phyloP scores from a whole-genome alignment of 2,113 vertebrate genomes.

The Cyrtonyx montezumae region DNA sequence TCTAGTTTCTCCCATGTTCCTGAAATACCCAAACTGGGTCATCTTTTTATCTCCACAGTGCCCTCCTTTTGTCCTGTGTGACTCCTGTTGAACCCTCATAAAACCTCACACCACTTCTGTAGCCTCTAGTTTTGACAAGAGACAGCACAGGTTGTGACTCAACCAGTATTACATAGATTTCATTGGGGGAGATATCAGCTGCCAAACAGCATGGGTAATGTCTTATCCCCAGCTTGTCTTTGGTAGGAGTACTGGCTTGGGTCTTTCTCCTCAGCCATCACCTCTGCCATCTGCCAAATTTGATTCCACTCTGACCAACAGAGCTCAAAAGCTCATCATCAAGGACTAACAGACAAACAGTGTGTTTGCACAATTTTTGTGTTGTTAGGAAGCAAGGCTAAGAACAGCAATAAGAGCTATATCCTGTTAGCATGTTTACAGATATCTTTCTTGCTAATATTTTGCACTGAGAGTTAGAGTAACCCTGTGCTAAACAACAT shows the following conservation, averaged over 20 bases:
- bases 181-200: neutral
- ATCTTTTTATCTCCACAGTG: neutral
- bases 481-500: neutral
- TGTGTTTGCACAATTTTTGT: neutral
- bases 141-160: neutral
- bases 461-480: neutral
- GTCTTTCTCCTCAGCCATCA: neutral
- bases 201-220: neutral
- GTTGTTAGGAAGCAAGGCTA: neutral
- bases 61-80: neutral
- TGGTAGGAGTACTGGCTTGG: neutral
- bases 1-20: neutral
- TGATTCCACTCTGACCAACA: neutral
- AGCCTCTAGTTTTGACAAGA: neutral
- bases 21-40: neutral
- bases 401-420: constrained; percentile 16
- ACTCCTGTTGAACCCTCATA: neutral
- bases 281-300: neutral
- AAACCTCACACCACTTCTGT: neutral
- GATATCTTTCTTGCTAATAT: neutral
- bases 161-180: neutral
- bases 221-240: neutral
- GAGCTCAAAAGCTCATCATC: neutral
- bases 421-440: neutral
- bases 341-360: neutral